phyloP scores from a whole-genome alignment of 1,140 invertebrate species.

The Drosophila saltans region DNA sequence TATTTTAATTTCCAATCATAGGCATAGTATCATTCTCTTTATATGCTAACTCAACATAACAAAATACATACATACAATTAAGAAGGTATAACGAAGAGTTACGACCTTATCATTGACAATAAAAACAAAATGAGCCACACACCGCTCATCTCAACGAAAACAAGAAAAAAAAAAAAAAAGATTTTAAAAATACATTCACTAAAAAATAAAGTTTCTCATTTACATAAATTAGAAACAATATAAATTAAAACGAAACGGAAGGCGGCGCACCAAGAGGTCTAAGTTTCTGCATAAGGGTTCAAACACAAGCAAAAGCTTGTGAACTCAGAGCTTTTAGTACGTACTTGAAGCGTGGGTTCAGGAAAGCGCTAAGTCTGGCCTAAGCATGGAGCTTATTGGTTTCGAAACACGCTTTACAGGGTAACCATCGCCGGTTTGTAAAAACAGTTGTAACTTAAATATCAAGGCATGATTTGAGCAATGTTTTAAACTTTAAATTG shows the following conservation, averaged over 20 bases:
- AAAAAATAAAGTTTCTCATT: slow-evolving; percentile 71
- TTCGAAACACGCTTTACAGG: not conserved
- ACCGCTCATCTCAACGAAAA: slow-evolving; percentile 39
- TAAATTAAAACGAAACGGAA: slow-evolving; percentile 71
- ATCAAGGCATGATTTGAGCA: no score
- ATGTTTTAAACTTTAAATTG: no score
- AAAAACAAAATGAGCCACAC: slow-evolving; percentile 42
- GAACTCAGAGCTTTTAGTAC: not conserved
- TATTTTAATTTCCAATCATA: slow-evolving; percentile 56
- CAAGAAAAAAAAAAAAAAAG: not conserved
- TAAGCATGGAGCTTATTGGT: not conserved
- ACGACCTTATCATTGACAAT: slow-evolving; percentile 53
- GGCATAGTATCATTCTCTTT: slow-evolving; percentile 18
- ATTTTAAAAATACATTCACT: slow-evolving; percentile 63
- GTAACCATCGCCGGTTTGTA: not conserved
- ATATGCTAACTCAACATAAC: slow-evolving; percentile 65
- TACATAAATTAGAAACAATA: slow-evolving; percentile 77
- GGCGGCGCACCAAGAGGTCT: slow-evolving; percentile 25
- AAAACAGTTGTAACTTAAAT: no score
- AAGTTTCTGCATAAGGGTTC: not conserved
- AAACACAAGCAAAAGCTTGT: not conserved
- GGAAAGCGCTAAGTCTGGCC: not conserved
- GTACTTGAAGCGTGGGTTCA: not conserved
- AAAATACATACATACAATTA: slow-evolving; percentile 28
- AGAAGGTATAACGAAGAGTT: slow-evolving; percentile 43